phyloP scores from a whole-genome alignment of 2,113 vertebrate genomes.

The Ceuthmochares aereus region DNA sequence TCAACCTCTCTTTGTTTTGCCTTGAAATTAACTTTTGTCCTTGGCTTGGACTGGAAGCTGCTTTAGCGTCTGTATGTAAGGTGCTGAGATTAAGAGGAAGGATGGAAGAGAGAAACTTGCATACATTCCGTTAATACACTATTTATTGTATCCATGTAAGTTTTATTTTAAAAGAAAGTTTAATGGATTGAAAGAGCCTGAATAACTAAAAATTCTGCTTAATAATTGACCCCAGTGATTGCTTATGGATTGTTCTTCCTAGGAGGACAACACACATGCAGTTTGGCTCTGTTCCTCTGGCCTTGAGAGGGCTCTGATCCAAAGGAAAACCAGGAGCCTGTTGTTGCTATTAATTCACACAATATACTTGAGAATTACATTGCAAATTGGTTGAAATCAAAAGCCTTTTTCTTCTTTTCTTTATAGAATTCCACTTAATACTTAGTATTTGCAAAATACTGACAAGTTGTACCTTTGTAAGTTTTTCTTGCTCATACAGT shows the following conservation, averaged over 20 bases:
- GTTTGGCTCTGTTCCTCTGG: not conserved
- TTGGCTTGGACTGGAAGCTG: not conserved
- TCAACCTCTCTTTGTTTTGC: not conserved
- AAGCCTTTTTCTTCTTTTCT: constrained; percentile 24
- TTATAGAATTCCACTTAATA: not conserved
- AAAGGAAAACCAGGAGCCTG: not conserved
- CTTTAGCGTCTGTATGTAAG: not conserved
- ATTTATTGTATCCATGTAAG: constrained; percentile 19
- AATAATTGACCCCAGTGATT: not conserved
- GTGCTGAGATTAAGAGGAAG: not conserved
- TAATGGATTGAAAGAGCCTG: not conserved
- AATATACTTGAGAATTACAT: not conserved
- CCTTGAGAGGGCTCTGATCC: not conserved
- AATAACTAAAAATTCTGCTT: not conserved
- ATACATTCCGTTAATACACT: constrained; percentile 71
- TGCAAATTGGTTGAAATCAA: not conserved
- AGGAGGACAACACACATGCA: not conserved
- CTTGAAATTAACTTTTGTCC: not conserved
- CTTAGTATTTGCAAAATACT: not conserved
- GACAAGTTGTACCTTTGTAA: not conserved
- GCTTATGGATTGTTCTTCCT: not conserved
- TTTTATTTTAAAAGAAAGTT: not conserved
- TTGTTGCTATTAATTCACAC: not conserved
- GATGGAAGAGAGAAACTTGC: not conserved
- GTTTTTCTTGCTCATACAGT: not conserved